phyloP scores from a whole-genome alignment of 2,888 invertebrate genomes.

The Tridacna gigas region DNA sequence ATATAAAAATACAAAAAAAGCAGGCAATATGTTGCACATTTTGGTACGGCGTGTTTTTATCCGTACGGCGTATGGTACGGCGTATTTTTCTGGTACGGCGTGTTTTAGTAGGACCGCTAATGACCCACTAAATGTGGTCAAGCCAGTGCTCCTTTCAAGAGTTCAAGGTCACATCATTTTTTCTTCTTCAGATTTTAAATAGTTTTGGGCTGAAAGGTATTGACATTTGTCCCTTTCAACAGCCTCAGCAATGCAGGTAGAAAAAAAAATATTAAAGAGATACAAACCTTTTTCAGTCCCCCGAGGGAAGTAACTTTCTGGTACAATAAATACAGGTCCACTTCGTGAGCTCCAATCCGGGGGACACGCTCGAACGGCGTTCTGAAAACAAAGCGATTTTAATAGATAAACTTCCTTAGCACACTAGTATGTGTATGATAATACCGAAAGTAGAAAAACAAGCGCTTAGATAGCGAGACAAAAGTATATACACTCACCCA shows the following conservation, averaged over 20 bases:
- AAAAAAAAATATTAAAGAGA: background rate
- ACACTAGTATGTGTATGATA: background rate
- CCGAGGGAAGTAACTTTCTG: slow-evolving; percentile 95
- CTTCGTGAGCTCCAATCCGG: slow-evolving; percentile 94
- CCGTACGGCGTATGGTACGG: too few species aligned
- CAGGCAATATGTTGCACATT: too few species aligned
- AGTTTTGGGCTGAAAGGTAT: too few species aligned
- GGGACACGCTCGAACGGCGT: slow-evolving; percentile 90
- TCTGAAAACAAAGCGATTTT: slow-evolving; percentile 85
- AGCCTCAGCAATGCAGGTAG: background rate
- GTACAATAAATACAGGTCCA: slow-evolving; percentile 96
- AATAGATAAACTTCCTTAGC: slow-evolving; percentile 4
- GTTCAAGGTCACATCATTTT: too few species aligned
- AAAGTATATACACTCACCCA: slow-evolving; percentile 89
- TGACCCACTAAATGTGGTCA: too few species aligned
- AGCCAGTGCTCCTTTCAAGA: too few species aligned
- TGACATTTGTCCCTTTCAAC: too few species aligned
- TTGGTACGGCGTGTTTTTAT: too few species aligned
- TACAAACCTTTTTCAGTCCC: slow-evolving; percentile 95
- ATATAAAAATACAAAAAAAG: too few species aligned
- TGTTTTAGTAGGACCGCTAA: too few species aligned
- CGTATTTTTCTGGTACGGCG: too few species aligned
- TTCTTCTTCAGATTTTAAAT: too few species aligned
- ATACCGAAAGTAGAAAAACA: background rate
- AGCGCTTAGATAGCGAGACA: background rate